Evolutionary conservation across 2,113 vertebrate genomes (phyloP).

Genomic region (Pangasianodon hypophthalmus): DNA sequence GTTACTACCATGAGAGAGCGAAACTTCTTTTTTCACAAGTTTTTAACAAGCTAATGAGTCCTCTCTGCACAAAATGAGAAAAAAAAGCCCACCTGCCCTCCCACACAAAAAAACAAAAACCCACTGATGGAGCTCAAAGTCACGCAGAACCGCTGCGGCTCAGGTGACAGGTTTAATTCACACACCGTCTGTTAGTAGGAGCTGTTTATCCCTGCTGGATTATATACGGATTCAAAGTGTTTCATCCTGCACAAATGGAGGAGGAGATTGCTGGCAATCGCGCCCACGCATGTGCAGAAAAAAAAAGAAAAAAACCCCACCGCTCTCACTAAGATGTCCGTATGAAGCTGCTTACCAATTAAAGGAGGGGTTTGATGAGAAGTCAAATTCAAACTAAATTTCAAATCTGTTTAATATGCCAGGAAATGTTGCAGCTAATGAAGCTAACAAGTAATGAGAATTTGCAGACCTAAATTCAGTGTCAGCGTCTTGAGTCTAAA

Average conservation of each 20-base stretch:
- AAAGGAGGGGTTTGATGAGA: background rate
- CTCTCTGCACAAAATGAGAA: background rate
- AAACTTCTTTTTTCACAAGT: background rate
- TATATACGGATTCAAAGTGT: constrained; percentile 35
- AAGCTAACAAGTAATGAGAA: background rate
- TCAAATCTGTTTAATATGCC: background rate
- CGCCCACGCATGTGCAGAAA: background rate
- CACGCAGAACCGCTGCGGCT: constrained; percentile 18
- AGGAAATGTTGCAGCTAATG: background rate
- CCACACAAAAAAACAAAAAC: background rate
- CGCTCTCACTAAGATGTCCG: background rate
- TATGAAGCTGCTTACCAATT: background rate
- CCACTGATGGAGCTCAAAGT: constrained; percentile 30
- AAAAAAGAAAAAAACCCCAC: background rate
- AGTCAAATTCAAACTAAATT: background rate
- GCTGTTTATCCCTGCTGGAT: constrained; percentile 46
- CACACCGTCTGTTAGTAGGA: constrained; percentile 33
- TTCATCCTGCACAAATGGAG: constrained; percentile 39
- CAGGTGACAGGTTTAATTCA: constrained; percentile 25
- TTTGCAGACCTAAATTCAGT: background rate
- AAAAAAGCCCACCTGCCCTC: constrained; percentile 33
- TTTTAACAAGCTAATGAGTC: background rate
- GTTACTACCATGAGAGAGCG: background rate
- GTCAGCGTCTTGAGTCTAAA: background rate
- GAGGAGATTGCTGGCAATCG: constrained; percentile 40